These are phyloP conservation scores for Apamea anceps DNA, from an alignment of 2,888 invertebrate species.

Conservation along the genomic window DNA sequence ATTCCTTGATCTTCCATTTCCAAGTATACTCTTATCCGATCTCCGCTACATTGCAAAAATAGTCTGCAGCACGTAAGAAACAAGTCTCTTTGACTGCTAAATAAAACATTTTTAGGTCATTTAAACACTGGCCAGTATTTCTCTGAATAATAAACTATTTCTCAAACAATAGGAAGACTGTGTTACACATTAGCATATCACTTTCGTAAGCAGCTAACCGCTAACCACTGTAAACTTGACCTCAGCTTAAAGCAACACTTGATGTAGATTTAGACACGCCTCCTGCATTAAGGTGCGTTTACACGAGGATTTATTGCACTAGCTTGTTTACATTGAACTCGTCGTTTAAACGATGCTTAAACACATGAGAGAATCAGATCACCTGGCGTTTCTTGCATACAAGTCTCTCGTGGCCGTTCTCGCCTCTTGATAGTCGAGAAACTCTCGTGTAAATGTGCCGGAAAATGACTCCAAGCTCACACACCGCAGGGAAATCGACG, in stretches of 20 bases:
- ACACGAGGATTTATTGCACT: constrained; percentile 1
- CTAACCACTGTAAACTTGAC: constrained; percentile 50
- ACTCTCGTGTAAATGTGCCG: background rate
- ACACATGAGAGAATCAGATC: background rate
- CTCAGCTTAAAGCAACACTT: constrained; percentile 66
- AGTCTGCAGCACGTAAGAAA: background rate
- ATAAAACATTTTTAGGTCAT: background rate
- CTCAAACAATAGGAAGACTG: constrained; percentile 23
- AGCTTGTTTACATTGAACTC: constrained; percentile 9
- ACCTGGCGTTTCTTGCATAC: background rate
- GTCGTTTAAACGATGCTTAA: background rate
- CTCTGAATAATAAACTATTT: constrained; percentile 4
- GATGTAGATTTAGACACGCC: constrained; percentile 73
- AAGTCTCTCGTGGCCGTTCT: background rate
- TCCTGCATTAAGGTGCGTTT: constrained; percentile 68
- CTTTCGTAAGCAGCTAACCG: constrained; percentile 32
- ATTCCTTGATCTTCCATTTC: background rate
- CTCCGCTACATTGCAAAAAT: background rate
- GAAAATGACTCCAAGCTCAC: no score
- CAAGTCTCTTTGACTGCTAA: background rate
- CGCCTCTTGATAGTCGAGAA: background rate
- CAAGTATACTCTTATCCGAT: background rate
- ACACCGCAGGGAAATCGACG: no score
- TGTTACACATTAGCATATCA: constrained; percentile 49
- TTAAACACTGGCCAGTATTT: background rate